Evolutionary conservation across 2,888 invertebrate genomes (phyloP).

Genomic region (Glaucopsyche alexis): DNA sequence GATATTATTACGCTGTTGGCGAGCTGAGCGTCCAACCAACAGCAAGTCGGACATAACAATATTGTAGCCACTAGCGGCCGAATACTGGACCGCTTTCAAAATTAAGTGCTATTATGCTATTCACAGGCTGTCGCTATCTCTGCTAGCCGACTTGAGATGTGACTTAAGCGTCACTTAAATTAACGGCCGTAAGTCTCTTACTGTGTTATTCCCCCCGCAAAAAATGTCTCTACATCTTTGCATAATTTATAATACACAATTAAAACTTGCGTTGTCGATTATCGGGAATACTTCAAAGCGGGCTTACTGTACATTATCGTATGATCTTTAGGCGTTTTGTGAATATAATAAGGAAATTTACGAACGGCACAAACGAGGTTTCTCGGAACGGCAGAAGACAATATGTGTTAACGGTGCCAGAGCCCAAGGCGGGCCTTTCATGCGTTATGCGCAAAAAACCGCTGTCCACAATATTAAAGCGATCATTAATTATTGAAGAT

Average conservation of each 20-base stretch:
- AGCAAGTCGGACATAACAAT: too few species aligned
- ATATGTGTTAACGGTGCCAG: conserved; percentile 68
- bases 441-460: conserved; percentile 54
- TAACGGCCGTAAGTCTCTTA: too few species aligned
- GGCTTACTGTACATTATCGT: conserved; percentile 34
- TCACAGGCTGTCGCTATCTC: too few species aligned
- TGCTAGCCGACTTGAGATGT: too few species aligned
- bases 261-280: conserved; percentile 15
- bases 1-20: too few species aligned
- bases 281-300: conserved; percentile 15
- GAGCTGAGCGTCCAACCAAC: too few species aligned
- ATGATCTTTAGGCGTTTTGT: conserved; percentile 41
- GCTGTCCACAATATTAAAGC: conserved; percentile 34
- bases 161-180: too few species aligned
- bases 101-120: too few species aligned
- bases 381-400: conserved; percentile 72
- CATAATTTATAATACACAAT: neutral
- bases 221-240: neutral
- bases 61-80: too few species aligned
- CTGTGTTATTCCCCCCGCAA: neutral
- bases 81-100: too few species aligned
- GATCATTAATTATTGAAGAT: conserved; percentile 16
- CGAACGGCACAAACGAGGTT: conserved; percentile 70
- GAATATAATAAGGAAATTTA: conserved; percentile 67
- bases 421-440: conserved; percentile 56